Evolutionary conservation across 2,888 invertebrate genomes (phyloP).

Genomic region (Mesorhabditis spiculigera): DNA sequence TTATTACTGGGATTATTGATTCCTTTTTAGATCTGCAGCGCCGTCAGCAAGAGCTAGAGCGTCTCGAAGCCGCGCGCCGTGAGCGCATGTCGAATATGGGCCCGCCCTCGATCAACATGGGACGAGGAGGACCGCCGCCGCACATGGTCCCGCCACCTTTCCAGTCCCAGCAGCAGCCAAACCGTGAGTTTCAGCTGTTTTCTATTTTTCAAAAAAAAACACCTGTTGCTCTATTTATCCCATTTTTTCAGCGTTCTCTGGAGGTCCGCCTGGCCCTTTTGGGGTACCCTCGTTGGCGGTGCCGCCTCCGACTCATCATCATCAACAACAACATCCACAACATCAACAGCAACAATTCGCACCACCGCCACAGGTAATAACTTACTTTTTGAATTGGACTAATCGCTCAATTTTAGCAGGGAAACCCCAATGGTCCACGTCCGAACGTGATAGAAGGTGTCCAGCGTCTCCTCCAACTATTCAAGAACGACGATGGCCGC

Average conservation of each 20-base stretch:
- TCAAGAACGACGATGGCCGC: slow-evolving; percentile 32
- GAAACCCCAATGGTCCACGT: not conserved
- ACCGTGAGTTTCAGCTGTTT: not conserved
- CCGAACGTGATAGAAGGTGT: slow-evolving; percentile 45
- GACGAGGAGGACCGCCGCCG: slow-evolving; percentile 15
- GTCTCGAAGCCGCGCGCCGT: slow-evolving; percentile 61
- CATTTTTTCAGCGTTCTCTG: slow-evolving; percentile 4
- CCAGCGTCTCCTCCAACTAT: slow-evolving; percentile 43
- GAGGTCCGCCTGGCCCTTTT: not conserved
- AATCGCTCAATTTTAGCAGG: not conserved
- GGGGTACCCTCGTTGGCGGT: not conserved
- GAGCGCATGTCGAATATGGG: slow-evolving; percentile 37
- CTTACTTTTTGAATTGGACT: not conserved
- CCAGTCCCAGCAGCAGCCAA: not conserved
- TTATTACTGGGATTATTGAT: not conserved
- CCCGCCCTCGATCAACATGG: slow-evolving; percentile 27
- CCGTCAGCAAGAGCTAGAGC: slow-evolving; percentile 62
- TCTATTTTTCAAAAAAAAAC: not conserved
- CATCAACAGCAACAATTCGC: not conserved
- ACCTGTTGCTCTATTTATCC: not conserved
- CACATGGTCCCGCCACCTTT: slow-evolving; percentile 11
- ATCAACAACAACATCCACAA: not conserved
- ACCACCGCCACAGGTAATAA: not conserved
- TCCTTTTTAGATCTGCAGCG: slow-evolving; percentile 60
- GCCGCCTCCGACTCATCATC: not conserved